A percentile compares a stretch with the other conserved stretches of the same genome.
These are phyloP conservation scores for Zygogramma bicolorata DNA, from an alignment of 2,888 invertebrate genomes.

Conservation along the genomic window DNA sequence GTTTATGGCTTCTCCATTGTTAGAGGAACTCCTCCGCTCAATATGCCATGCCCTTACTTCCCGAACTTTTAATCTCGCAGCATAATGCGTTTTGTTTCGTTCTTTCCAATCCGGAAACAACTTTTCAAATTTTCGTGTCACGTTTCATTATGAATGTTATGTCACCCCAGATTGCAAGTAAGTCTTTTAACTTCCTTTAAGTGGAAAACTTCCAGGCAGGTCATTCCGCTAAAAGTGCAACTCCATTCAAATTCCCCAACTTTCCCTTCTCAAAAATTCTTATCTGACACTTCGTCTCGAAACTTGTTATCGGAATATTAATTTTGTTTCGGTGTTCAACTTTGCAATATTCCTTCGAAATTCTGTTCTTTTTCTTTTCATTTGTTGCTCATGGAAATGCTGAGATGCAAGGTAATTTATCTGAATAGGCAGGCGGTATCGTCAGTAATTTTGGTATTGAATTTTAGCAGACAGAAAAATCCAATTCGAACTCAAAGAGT, in stretches of 20 bases:
- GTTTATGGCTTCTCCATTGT: not conserved
- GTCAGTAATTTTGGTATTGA: too few species aligned
- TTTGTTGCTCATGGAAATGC: not conserved
- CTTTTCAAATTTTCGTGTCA: slow-evolving; percentile 23
- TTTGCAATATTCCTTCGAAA: not conserved
- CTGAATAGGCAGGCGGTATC: not conserved
- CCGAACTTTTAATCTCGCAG: slow-evolving; percentile 5
- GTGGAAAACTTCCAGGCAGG: slow-evolving; percentile 21
- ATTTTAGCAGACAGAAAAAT: too few species aligned
- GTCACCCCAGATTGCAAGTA: slow-evolving; percentile 20
- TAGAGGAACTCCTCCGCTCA: not conserved
- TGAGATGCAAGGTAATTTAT: not conserved
- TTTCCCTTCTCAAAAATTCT: slow-evolving; percentile 9
- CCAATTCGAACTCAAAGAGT: too few species aligned
- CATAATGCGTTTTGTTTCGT: slow-evolving; percentile 20
- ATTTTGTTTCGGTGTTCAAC: slow-evolving; percentile 24
- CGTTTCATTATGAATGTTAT: slow-evolving; percentile 26
- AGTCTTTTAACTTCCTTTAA: slow-evolving; percentile 24
- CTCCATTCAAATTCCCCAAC: slow-evolving; percentile 20
- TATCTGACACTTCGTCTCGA: slow-evolving; percentile 20
- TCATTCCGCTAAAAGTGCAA: slow-evolving; percentile 13
- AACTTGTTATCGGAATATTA: slow-evolving; percentile 31
- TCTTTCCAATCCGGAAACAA: slow-evolving; percentile 14
- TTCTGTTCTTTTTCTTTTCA: not conserved
- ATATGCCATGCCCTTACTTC: not conserved